phyloP scores from a whole-genome alignment of 2,797 vertebrate species.

The Darevskia mixta region DNA sequence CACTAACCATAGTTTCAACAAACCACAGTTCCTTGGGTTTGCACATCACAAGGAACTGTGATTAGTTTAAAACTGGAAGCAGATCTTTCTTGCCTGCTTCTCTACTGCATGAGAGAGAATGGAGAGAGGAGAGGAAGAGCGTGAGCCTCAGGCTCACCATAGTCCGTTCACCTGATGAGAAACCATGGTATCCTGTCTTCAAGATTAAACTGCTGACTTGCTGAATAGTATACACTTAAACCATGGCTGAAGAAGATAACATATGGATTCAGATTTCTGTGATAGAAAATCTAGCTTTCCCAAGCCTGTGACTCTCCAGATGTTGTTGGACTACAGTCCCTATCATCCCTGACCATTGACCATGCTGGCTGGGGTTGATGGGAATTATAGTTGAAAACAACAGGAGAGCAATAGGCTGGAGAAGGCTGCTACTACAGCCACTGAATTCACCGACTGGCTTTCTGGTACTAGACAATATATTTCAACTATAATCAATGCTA shows the following conservation, averaged over 20 bases:
- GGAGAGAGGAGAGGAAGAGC: not conserved
- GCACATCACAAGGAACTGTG: not conserved
- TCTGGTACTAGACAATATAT: conserved; percentile 35
- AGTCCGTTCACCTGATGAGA: no score
- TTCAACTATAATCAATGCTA: conserved; percentile 24
- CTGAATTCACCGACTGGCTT: not conserved
- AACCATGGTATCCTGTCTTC: not conserved
- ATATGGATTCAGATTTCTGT: not conserved
- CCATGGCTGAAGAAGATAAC: not conserved
- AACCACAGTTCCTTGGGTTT: not conserved
- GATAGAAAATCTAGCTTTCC: not conserved
- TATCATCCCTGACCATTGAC: not conserved
- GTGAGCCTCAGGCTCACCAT: not conserved
- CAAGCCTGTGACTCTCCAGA: not conserved
- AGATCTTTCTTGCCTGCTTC: no score
- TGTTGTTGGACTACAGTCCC: not conserved
- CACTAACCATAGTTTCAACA: not conserved
- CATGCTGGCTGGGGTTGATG: not conserved
- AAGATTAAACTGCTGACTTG: not conserved
- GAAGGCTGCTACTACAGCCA: not conserved
- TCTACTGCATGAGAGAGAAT: not conserved
- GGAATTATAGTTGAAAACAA: not conserved
- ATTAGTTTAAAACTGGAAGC: not conserved
- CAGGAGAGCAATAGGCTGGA: not conserved
- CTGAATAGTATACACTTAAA: not conserved